Percentiles rank a stretch among this genome's conserved stretches.
These are phyloP conservation scores for Haemorhous mexicanus DNA, from an alignment of 2,113 vertebrate genomes.

Conservation along the genomic window DNA sequence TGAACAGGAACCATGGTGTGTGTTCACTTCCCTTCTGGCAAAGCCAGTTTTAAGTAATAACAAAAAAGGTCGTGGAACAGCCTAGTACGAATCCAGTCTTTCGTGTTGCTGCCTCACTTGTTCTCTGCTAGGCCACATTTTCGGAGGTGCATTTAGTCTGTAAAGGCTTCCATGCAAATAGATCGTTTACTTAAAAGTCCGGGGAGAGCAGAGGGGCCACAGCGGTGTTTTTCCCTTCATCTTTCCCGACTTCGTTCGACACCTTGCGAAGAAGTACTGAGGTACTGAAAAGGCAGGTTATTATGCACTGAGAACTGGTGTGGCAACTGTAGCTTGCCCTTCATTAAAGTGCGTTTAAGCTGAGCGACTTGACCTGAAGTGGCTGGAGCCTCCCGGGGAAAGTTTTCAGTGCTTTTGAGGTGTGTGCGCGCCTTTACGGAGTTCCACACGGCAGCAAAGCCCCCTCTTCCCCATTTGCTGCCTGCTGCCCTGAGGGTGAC, in stretches of 20 bases:
- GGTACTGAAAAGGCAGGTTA: not conserved
- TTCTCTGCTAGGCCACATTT: not conserved
- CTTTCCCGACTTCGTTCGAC: not conserved
- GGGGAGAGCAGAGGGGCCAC: not conserved
- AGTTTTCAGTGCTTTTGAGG: not conserved
- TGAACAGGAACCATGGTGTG: conserved; percentile 2
- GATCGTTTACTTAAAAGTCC: not conserved
- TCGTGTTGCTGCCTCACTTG: not conserved
- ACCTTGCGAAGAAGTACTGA: not conserved
- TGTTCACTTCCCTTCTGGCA: conserved; percentile 16
- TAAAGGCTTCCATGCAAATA: not conserved
- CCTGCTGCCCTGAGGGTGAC: conserved; percentile 43
- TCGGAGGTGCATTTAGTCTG: not conserved
- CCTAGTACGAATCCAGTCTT: not conserved
- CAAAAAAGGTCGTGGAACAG: not conserved
- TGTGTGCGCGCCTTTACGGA: not conserved
- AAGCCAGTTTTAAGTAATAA: not conserved
- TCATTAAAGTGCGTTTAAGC: not conserved
- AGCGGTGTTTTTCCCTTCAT: not conserved
- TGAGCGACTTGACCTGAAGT: conserved; percentile 31
- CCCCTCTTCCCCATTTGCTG: conserved; percentile 14
- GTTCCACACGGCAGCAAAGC: conserved; percentile 11
- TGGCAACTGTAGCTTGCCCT: conserved; percentile 6
- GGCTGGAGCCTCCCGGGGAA: not conserved
- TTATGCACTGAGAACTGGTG: conserved; percentile 35